phyloP scores from a whole-genome alignment of 1,140 invertebrate species.

The Lethrus apterus region DNA sequence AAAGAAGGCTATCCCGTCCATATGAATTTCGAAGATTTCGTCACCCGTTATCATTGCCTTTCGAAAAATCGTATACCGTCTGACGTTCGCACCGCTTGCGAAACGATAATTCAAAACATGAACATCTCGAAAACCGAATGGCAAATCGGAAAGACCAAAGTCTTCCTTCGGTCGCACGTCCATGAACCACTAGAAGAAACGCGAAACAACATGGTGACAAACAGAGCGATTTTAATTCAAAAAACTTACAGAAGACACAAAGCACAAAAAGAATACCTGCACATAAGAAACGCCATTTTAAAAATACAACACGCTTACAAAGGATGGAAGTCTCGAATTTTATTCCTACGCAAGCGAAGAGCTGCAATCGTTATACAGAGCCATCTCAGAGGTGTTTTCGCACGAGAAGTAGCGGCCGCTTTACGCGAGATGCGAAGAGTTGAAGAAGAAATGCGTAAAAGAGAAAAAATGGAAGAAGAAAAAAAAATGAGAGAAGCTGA shows the following conservation, averaged over 20 bases:
- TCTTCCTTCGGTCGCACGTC: constrained; percentile 77
- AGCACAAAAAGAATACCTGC: constrained; percentile 59
- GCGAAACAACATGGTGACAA: constrained; percentile 58
- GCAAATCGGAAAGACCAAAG: constrained; percentile 87
- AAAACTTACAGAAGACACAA: constrained; percentile 62
- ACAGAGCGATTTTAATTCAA: constrained; percentile 73
- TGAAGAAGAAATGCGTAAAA: constrained; percentile 81
- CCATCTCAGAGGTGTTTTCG: constrained; percentile 82
- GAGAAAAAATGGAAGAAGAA: constrained; percentile 57
- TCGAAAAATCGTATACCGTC: constrained; percentile 40
- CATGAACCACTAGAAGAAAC: constrained; percentile 83
- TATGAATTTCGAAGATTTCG: constrained; percentile 69
- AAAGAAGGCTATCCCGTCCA: constrained; percentile 91
- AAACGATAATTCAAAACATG: constrained; percentile 49
- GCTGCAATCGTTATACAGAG: constrained; percentile 87
- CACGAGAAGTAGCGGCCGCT: constrained; percentile 75
- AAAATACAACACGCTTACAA: constrained; percentile 80
- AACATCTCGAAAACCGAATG: constrained; percentile 67
- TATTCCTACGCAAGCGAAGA: constrained; percentile 72
- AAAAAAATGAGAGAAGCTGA: constrained; percentile 41
- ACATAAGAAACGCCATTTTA: constrained; percentile 62
- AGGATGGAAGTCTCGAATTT: constrained; percentile 76
- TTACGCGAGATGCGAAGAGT: constrained; percentile 83
- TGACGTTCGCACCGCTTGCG: constrained; percentile 32
- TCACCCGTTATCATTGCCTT: constrained; percentile 70